phyloP scores from a whole-genome alignment of 2,888 invertebrate species.

The Melanostoma scalare region DNA sequence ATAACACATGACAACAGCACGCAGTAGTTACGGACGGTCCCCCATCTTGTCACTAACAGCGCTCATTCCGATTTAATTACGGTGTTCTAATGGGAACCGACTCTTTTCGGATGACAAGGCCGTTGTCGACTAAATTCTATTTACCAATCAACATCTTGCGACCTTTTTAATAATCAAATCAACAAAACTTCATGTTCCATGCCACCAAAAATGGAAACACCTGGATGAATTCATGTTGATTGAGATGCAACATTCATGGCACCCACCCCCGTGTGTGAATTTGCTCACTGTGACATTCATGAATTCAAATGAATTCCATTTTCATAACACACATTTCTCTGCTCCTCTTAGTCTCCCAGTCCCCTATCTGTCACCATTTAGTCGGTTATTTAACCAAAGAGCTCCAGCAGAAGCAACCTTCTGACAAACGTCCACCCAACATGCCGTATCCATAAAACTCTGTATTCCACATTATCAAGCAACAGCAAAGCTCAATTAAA shows the following conservation, averaged over 20 bases:
- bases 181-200: neutral
- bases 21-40: no score
- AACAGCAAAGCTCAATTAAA: constrained; percentile 36
- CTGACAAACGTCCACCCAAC: constrained; percentile 7
- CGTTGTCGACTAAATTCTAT: no score
- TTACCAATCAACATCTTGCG: no score
- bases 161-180: neutral
- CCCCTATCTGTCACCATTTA: neutral
- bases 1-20: no score
- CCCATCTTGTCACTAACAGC: no score
- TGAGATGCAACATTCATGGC: constrained; percentile 42
- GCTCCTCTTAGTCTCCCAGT: neutral
- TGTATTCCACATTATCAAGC: constrained; percentile 46
- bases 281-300: constrained; percentile 38
- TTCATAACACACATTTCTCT: constrained; percentile 1
- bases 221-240: constrained; percentile 46
- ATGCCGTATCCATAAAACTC: constrained; percentile 3
- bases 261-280: constrained; percentile 37
- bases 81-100: no score
- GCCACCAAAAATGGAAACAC: constrained; percentile 9
- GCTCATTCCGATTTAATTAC: no score
- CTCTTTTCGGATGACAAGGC: no score
- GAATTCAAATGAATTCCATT: constrained; percentile 62
- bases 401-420: constrained; percentile 6
- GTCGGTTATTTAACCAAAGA: neutral